Evolutionary conservation across 2,113 vertebrate species (phyloP), one percentile per base, ranked within the genome.

Genomic region (Phrynocephalus versicolor): DNA sequence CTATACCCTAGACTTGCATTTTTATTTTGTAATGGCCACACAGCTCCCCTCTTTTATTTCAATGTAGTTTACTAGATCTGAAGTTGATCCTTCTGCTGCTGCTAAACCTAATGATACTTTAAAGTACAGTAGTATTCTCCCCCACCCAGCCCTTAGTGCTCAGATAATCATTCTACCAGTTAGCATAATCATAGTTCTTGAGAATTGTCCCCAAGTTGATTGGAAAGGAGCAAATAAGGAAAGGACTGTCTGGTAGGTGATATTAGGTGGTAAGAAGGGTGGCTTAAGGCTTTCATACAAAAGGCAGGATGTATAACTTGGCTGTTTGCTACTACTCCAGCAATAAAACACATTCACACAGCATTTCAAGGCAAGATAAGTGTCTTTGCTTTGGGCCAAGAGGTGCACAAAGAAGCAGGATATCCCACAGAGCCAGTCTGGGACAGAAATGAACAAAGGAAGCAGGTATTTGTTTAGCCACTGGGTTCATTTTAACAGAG

Each of bases 381-480:
- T 60, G 23, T 65, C 7, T 25, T 12, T 51, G 39, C 39, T n/a
- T 69, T 65, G 64, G 51, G 7, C 9, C 18, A 69, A 45, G 79
- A 23, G 39, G 27, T 51, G 41, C 41, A 81, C 79, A 80, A 51
- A 81, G 58, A n/a, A 51, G 76, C 55, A n/a, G 18, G 8, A 30
- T 69, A 51, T 23, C 64, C 51, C 41, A 55, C 39, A 33, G 30
- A 55, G 64, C 41, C 64, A 23, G 39, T 33, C n/a, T 69, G 10
- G 41, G 3, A 33, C 33, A 14, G 64, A n/a, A 81, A 81, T 81
- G 69, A 81, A 69, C n/a, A 81, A 55, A 81, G 79, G 64, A 81
- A 81, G 51, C 16, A 55, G 45, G 27, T 81, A 81, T 81, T 69
- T 51, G 79, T 69, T 81, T 64, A 81, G 79, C 79, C 69, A 64